These are phyloP conservation scores for Halcyon chelicuti DNA, from an alignment of 2,797 vertebrate genomes.

Conservation along the genomic window DNA sequence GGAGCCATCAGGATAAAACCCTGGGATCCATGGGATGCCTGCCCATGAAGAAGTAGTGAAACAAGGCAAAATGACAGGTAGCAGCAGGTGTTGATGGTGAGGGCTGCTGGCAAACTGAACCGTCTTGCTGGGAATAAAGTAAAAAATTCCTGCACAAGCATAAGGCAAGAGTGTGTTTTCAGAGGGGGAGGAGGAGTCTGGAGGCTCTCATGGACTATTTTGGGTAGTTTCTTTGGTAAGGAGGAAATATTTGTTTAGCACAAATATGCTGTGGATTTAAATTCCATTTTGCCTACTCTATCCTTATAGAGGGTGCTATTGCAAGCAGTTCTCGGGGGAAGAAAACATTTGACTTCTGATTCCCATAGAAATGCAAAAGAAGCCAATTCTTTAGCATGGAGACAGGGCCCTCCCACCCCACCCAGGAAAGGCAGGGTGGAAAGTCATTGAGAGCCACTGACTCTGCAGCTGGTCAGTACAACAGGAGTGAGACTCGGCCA, in stretches of 20 bases:
- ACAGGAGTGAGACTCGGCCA: accelerated
- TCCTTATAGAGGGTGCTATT: not conserved
- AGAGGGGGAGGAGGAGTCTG: not conserved
- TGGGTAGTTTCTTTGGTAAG: not conserved
- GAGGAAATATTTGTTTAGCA: not conserved
- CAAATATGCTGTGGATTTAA: not conserved
- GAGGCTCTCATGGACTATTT: not conserved
- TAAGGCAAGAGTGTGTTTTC: not conserved
- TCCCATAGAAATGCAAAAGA: not conserved
- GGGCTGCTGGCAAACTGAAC: not conserved
- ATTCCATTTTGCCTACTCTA: not conserved
- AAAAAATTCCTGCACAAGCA: not conserved
- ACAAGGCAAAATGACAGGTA: conserved; percentile 10
- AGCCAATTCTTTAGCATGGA: not conserved
- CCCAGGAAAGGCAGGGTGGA: not conserved
- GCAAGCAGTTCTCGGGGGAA: not conserved
- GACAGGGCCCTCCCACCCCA: too few relatives aligned
- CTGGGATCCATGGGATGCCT: not conserved
- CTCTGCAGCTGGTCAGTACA: not conserved
- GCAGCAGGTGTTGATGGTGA: not conserved
- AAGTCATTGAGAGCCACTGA: not conserved
- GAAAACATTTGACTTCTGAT: not conserved
- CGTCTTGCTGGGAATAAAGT: not conserved
- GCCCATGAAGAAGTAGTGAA: not conserved
- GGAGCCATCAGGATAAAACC: not conserved